A percentile compares a stretch with the other conserved stretches of the same genome.
These are phyloP conservation scores for Drosophila atroscutellata DNA, from an alignment of 2,888 invertebrate genomes.

Conservation along the genomic window DNA sequence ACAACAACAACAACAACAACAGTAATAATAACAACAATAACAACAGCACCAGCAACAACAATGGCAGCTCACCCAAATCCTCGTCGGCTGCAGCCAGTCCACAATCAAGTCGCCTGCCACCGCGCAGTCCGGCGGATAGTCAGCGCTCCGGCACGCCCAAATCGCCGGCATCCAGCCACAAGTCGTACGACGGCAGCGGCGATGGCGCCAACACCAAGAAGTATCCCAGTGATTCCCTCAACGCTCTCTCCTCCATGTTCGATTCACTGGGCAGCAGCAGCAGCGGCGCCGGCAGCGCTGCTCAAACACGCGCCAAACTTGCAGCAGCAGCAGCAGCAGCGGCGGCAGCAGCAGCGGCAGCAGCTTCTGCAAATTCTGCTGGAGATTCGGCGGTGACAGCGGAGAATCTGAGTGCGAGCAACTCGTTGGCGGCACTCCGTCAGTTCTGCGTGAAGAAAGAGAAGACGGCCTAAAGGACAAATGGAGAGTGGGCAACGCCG, in stretches of 20 bases:
- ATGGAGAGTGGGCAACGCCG: constrained; percentile 34
- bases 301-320: constrained; percentile 84
- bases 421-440: constrained; percentile 97
- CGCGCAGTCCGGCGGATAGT: constrained; percentile 90
- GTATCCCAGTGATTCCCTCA: constrained; percentile 88
- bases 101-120: constrained; percentile 66
- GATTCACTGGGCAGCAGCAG: constrained; percentile 88
- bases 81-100: constrained; percentile 80
- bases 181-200: constrained; percentile 83
- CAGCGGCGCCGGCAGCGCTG: constrained; percentile 36
- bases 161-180: constrained; percentile 87
- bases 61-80: constrained; percentile 74
- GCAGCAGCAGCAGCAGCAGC: constrained; percentile 82
- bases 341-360: constrained; percentile 3
- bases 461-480: constrained; percentile 83
- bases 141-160: constrained; percentile 93
- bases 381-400: constrained; percentile 67
- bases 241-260: constrained; percentile 95
- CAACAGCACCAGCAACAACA: constrained; percentile 59
- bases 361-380: not conserved
- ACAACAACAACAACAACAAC: constrained; percentile 82
- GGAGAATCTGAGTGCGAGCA: constrained; percentile 87
- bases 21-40: constrained; percentile 68
- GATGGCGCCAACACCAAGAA: constrained; percentile 84
- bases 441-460: constrained; percentile 98